Percentiles rank a stretch among this genome's conserved stretches.
phyloP scores from a whole-genome alignment of 2,888 invertebrate genomes.

The Rhorus exstirpatorius region DNA sequence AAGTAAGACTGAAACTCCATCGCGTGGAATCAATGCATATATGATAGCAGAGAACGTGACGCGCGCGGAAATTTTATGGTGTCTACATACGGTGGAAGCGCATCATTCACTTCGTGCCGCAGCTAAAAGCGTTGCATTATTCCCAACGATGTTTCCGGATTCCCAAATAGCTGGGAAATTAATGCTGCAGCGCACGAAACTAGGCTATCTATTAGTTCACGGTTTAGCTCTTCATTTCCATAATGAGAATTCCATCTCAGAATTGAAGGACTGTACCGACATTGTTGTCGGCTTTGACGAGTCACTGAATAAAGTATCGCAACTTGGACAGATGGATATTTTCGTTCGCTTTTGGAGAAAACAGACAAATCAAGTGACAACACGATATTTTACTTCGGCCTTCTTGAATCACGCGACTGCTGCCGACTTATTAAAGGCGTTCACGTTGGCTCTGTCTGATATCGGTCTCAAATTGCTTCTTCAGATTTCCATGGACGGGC shows the following conservation, averaged over 20 bases:
- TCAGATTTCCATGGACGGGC: too few relatives aligned
- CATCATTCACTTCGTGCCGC: conserved; percentile 60
- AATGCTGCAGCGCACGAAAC: conserved; percentile 67
- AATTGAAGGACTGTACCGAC: conserved; percentile 48
- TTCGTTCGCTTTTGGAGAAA: conserved; percentile 74
- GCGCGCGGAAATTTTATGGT: too few relatives aligned
- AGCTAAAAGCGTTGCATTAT: conserved; percentile 54
- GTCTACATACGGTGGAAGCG: conserved; percentile 49
- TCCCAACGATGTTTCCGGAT: conserved; percentile 69
- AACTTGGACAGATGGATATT: conserved; percentile 77
- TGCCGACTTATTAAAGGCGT: conserved; percentile 70
- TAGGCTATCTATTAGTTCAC: conserved; percentile 66
- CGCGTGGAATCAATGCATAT: too few relatives aligned
- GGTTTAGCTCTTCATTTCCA: conserved; percentile 70
- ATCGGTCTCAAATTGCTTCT: neutral
- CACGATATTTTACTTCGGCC: conserved; percentile 74
- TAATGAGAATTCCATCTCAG: too few relatives aligned
- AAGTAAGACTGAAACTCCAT: too few relatives aligned
- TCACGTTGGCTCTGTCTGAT: conserved; percentile 23
- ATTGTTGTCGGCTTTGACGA: too few relatives aligned
- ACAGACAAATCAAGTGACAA: conserved; percentile 67
- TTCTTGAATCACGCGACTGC: conserved; percentile 71
- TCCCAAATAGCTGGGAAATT: conserved; percentile 67
- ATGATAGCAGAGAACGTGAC: too few relatives aligned
- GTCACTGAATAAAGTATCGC: too few relatives aligned